A percentile compares a stretch with the other conserved stretches of the same genome.
Evolutionary conservation across 2,888 invertebrate species (phyloP).

Genomic region (Amphiduros pacificus): DNA sequence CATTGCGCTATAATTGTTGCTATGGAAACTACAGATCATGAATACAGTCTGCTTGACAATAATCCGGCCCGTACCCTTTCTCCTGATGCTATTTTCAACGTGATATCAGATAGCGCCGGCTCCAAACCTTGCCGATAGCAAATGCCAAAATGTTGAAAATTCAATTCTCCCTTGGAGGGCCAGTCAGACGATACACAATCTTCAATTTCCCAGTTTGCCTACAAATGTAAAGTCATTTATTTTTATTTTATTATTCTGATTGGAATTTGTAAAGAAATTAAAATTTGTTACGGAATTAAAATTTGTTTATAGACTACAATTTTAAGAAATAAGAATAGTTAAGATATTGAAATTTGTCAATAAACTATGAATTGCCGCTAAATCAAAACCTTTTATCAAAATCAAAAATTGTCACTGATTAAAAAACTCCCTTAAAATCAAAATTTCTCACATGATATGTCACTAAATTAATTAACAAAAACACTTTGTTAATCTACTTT

Average conservation of each 20-base stretch:
- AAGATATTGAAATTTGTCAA: neutral
- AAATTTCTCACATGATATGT: too few relatives aligned
- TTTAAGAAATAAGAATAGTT: neutral
- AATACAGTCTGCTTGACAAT: neutral
- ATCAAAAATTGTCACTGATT: too few relatives aligned
- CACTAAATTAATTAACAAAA: neutral
- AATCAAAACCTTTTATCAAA: too few relatives aligned
- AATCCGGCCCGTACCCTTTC: neutral
- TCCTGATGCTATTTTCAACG: neutral
- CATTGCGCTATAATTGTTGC: too few relatives aligned
- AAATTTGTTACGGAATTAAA: neutral
- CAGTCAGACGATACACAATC: neutral
- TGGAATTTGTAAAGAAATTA: neutral
- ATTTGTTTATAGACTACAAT: neutral
- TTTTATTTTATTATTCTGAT: too few relatives aligned
- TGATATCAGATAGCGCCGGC: neutral
- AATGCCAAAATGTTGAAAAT: neutral
- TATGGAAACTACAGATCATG: neutral
- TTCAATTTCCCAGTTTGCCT: neutral
- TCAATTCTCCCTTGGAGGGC: neutral
- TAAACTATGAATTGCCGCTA: neutral
- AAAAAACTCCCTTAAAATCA: too few relatives aligned
- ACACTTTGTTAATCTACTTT: neutral
- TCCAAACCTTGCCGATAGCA: neutral
- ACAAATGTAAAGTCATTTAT: neutral